Evolutionary conservation across 2,113 vertebrate genomes (phyloP).

Genomic region (Psilopsiagon aurifrons): DNA sequence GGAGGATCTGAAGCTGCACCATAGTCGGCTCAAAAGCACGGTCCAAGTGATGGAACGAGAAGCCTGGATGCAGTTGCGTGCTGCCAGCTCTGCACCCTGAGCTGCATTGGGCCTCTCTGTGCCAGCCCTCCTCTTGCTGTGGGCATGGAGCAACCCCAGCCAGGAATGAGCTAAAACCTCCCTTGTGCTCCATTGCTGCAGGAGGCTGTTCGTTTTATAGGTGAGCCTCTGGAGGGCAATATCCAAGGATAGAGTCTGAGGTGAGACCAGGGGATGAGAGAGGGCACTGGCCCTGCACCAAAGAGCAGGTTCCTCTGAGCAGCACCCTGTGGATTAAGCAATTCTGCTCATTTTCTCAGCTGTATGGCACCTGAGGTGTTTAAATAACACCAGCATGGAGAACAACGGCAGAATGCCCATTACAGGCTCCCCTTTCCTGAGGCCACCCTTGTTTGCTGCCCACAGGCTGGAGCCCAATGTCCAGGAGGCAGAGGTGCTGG

Average conservation of each 20-base stretch:
- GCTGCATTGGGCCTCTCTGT: background rate
- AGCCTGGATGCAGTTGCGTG: background rate
- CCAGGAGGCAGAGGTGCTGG: background rate
- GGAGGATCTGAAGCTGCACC: rapidly evolving
- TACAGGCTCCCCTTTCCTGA: background rate
- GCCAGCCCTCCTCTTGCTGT: rapidly evolving
- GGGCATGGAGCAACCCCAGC: background rate
- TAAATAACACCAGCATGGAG: background rate
- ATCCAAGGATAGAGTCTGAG: rapidly evolving
- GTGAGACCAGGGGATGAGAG: background rate
- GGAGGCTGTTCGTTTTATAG: background rate
- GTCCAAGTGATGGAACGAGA: rapidly evolving
- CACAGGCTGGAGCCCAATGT: background rate
- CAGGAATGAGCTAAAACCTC: background rate
- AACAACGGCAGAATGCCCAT: background rate
- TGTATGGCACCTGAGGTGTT: background rate
- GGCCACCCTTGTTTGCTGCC: background rate
- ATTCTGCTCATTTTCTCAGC: background rate
- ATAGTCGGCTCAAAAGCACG: rapidly evolving
- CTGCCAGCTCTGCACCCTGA: background rate
- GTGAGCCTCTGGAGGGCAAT: background rate
- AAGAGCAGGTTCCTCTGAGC: background rate
- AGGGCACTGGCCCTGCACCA: background rate
- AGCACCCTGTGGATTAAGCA: background rate
- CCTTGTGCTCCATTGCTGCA: rapidly evolving